Percentiles rank a stretch among this genome's conserved stretches.
phyloP scores from a whole-genome alignment of 2,113 vertebrate genomes.

The Phoxinus phoxinus region DNA sequence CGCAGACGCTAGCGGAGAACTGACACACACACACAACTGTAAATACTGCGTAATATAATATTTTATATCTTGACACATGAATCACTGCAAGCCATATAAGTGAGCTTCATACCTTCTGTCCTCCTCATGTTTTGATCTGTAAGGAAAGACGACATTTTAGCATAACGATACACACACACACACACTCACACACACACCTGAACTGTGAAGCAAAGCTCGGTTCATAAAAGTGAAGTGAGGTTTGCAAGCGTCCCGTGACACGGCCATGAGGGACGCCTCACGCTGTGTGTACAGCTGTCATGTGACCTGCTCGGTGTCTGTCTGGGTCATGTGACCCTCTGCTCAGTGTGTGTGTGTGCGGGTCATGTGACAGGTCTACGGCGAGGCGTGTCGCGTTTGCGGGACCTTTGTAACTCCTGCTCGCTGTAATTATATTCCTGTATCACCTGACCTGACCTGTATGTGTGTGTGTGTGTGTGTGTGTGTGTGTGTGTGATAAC shows the following conservation, averaged over 20 bases:
- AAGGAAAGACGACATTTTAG: conserved; percentile 45
- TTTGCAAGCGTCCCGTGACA: neutral
- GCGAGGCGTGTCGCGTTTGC: conserved; percentile 16
- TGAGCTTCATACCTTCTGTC: conserved; percentile 76
- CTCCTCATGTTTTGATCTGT: conserved; percentile 82
- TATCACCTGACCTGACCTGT: conserved; percentile 5
- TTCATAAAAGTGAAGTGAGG: neutral
- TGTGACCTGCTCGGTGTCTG: conserved; percentile 30
- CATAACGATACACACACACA: neutral
- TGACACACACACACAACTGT: conserved; percentile 56
- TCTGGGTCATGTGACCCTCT: conserved; percentile 50
- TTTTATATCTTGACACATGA: neutral
- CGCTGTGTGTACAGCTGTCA: conserved; percentile 34
- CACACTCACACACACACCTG: neutral
- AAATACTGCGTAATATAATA: neutral
- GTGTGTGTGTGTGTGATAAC: too few relatives aligned
- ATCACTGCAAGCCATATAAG: neutral
- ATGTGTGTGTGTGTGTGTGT: too few relatives aligned
- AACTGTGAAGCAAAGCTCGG: too few relatives aligned
- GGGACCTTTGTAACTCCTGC: conserved; percentile 55
- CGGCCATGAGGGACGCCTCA: neutral
- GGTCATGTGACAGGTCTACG: conserved; percentile 51
- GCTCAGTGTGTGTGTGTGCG: neutral
- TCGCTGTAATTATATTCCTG: neutral
- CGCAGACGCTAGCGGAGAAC: conserved; percentile 86